Evolutionary conservation across 2,888 invertebrate species (phyloP).

Genomic region (Xanthorhoe designata): DNA sequence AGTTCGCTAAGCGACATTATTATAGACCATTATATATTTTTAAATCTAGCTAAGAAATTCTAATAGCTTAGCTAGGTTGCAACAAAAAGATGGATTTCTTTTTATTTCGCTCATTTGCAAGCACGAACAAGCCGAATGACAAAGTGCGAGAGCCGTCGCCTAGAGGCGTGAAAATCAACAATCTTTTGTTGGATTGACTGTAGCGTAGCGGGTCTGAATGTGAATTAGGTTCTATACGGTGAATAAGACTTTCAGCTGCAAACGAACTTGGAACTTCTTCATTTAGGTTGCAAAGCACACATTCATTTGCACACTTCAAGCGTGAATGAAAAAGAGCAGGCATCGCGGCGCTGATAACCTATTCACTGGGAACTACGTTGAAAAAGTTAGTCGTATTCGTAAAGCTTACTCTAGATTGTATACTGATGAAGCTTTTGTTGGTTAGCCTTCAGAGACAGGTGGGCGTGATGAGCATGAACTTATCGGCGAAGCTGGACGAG

Average conservation of each 20-base stretch:
- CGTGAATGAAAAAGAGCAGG: conserved; percentile 23
- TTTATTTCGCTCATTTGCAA: conserved; percentile 35
- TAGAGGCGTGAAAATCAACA: conserved; percentile 9
- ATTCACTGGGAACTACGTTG: conserved; percentile 17
- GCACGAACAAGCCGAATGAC: conserved; percentile 26
- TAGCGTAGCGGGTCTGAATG: conserved; percentile 27
- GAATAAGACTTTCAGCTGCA: conserved; percentile 24
- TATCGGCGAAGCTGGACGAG: conserved; percentile 97
- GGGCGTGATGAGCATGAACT: conserved; percentile 98
- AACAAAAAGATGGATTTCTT: conserved; percentile 24
- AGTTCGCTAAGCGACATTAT: conserved; percentile 17
- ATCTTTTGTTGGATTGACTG: conserved; percentile 29
- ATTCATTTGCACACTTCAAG: conserved; percentile 27
- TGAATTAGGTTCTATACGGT: conserved; percentile 27
- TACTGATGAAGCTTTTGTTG: conserved; percentile 46
- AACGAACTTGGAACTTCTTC: conserved; percentile 28
- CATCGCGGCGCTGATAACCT: too few relatives aligned
- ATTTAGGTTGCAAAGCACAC: conserved; percentile 32
- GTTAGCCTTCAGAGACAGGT: conserved; percentile 98
- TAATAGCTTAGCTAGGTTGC: conserved; percentile 5
- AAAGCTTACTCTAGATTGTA: not conserved
- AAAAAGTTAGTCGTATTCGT: conserved; percentile 10
- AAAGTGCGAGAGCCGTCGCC: conserved; percentile 16
- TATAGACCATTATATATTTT: conserved; percentile 14
- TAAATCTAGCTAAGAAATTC: conserved; percentile 29